Evolutionary conservation across 1,140 invertebrate species (phyloP).

Genomic region (Drosophila miranda): DNA sequence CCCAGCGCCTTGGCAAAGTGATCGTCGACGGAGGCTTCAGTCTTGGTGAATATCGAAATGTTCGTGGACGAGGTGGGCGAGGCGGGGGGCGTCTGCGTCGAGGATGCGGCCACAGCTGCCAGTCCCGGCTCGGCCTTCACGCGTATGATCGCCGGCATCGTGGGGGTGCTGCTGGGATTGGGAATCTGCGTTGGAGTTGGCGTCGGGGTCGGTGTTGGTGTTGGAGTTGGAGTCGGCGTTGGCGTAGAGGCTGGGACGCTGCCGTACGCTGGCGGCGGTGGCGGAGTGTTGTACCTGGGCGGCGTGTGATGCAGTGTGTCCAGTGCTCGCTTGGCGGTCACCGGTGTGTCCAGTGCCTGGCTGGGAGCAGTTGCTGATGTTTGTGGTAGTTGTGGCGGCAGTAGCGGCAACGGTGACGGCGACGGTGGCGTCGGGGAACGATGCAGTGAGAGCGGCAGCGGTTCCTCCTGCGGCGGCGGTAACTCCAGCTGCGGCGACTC

Average conservation of each 20-base stretch:
- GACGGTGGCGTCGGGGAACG: conserved; percentile 51
- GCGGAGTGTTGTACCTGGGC: conserved; percentile 68
- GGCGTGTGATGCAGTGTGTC: conserved; percentile 67
- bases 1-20: conserved; percentile 98
- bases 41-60: conserved; percentile 78
- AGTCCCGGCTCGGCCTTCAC: conserved; percentile 77
- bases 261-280: conserved; percentile 58
- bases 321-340: conserved; percentile 48
- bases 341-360: conserved; percentile 43
- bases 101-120: conserved; percentile 54
- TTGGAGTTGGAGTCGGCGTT: conserved; percentile 29
- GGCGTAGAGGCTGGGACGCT: conserved; percentile 26
- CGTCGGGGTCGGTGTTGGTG: conserved; percentile 19
- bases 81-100: conserved; percentile 68
- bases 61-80: conserved; percentile 71
- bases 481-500: conserved; percentile 61
- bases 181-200: conserved; percentile 19
- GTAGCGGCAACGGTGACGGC: conserved; percentile 65
- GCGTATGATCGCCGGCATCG: conserved; percentile 71
- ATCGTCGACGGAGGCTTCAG: conserved; percentile 92
- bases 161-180: conserved; percentile 48
- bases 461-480: conserved; percentile 66
- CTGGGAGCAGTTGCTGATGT: conserved; percentile 14
- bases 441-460: conserved; percentile 46
- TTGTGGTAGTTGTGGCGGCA: conserved; percentile 9